These are phyloP conservation scores for Arrhamphus sclerolepis DNA, from an alignment of 2,797 vertebrate species.

Conservation along the genomic window DNA sequence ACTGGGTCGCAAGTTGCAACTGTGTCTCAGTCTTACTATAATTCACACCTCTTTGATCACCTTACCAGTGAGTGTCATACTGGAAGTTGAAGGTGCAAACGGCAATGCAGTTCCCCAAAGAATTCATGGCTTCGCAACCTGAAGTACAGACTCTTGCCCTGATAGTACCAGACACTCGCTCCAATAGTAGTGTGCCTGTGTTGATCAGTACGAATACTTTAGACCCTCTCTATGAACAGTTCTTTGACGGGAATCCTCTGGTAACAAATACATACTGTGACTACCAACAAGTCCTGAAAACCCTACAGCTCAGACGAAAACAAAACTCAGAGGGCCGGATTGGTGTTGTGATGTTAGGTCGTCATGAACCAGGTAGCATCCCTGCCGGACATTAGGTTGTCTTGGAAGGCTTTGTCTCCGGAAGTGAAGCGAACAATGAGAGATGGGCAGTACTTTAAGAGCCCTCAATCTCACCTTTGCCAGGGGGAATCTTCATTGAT, in stretches of 20 bases:
- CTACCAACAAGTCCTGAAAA: neutral
- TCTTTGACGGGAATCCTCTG: neutral
- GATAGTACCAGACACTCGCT: neutral
- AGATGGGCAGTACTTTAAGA: neutral
- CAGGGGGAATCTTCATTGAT: neutral
- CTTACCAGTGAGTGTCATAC: neutral
- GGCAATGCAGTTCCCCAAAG: neutral
- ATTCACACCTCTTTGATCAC: neutral
- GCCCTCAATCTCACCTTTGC: neutral
- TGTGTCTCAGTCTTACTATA: neutral
- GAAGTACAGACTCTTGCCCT: neutral
- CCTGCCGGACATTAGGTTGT: no score
- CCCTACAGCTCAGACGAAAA: neutral
- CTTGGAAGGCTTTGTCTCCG: no score
- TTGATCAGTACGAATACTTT: neutral
- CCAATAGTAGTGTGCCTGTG: neutral
- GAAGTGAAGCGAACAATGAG: no score
- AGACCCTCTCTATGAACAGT: neutral
- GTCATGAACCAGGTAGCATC: no score
- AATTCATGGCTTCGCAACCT: neutral
- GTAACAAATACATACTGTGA: no score
- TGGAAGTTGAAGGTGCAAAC: neutral
- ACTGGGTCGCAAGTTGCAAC: slow-evolving; percentile 1
- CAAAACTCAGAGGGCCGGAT: no score
- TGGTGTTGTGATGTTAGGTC: no score